Evolutionary conservation across 2,888 invertebrate genomes (phyloP), one percentile per base, ranked within the genome.

Genomic region (Aspidiotus destructor): DNA sequence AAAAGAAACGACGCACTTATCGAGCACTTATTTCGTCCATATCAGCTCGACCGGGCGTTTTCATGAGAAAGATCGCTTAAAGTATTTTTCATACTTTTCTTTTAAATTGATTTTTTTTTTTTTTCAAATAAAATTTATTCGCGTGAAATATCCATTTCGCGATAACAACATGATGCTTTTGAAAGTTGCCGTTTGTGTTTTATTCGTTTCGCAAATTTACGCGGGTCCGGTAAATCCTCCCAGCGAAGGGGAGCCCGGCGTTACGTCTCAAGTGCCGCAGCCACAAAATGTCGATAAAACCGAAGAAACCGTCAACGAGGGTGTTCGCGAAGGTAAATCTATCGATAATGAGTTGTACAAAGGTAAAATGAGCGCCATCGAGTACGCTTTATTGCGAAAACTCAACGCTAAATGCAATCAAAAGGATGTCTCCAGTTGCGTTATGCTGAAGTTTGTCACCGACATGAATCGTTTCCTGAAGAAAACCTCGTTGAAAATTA

Each of bases 391-490:
- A 11, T 80, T 89, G 73, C 83, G 85, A 60, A 89, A 89, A 73
- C 79, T 91, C 53, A 89, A 88, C 75, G 80, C 82, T 73, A 89
- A 89, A 80, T 91, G 91, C 76, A 82, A 85, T 7, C 84, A 87
- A 72, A 82, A 86, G 67, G 90, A 91, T 74, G 84, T 88, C 60
- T 87, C 88, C 52, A 86, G 90, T 9, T 91, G 91, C 76, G 86
- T 89, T 75, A 89, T 90, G 81, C 80, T 89, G 17, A 91, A 90
- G 77, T 77, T 90, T 73, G 86, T 90, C 53, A 86, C 87, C 16
- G 90, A 89, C 76, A 88, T 90, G 79, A 90, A 91, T 79, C 82
- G 86, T 72, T 82, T 89, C 78, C 80, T 90, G 75, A 86, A 89
- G 76, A 90, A 89, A 72, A 86, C 89, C 0, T 85, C 86, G 63